Conservation (phyloP, 2,113 vertebrate species). For the Callithrix jacchus region DNA sequence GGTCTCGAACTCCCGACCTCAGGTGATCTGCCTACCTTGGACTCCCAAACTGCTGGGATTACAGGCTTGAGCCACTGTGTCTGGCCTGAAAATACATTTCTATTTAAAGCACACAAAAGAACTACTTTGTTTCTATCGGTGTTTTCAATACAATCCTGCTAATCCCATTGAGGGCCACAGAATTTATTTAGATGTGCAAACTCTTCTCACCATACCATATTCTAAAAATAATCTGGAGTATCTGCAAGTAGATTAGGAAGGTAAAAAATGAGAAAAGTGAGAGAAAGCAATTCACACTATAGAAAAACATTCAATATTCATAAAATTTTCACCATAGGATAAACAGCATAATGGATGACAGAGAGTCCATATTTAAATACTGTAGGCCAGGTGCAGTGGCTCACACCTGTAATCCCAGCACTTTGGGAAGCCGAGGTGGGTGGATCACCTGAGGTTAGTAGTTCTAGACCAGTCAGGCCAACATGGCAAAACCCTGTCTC, state of each 20-base stretch:
- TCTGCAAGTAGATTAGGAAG: neutral
- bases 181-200: slow-evolving; percentile 9
- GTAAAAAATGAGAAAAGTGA: neutral
- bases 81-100: neutral
- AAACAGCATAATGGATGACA: neutral
- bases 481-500: no score
- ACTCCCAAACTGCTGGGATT: no score
- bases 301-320: neutral
- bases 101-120: neutral
- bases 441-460: no score
- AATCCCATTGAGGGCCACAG: neutral
- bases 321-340: neutral
- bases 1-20: no score
- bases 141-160: neutral
- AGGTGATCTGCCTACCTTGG: no score
- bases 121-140: neutral
- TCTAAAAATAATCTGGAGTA: neutral
- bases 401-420: no score
- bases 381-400: no score
- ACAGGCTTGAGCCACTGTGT: no score
- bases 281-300: neutral
- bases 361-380: neutral
- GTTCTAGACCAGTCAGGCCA: no score
- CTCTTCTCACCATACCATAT: neutral
- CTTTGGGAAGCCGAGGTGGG: no score